A percentile compares a stretch with the other conserved stretches of the same genome.
phyloP scores from a whole-genome alignment of 2,113 vertebrate genomes.

The Leptodactylus fuscus region DNA sequence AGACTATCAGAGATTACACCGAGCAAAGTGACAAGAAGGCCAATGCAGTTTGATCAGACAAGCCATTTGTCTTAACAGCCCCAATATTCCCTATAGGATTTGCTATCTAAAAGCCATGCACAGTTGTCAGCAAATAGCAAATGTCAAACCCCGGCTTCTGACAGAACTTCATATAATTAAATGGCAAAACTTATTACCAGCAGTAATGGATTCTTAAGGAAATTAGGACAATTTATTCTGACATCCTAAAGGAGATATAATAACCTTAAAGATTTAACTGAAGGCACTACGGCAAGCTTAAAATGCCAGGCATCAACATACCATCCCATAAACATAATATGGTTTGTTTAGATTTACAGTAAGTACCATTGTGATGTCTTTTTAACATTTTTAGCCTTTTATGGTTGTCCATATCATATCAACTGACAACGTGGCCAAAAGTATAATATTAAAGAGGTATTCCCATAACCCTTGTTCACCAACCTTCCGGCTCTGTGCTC shows the following conservation, averaged over 20 bases:
- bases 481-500: no score
- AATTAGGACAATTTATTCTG: slow-evolving; percentile 44
- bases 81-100: slow-evolving; percentile 31
- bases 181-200: slow-evolving; percentile 30
- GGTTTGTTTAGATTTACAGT: not conserved
- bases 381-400: no score
- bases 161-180: slow-evolving; percentile 44
- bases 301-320: not conserved
- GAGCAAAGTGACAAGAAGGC: slow-evolving; percentile 32
- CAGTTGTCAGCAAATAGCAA: slow-evolving; percentile 49
- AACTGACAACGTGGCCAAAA: not conserved
- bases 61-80: slow-evolving; percentile 44
- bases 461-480: no score
- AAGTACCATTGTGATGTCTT: no score
- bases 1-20: slow-evolving; percentile 27
- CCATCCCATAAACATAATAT: not conserved
- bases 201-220: slow-evolving; percentile 31
- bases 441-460: no score
- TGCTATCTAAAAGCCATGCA: slow-evolving; percentile 31
- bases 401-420: not conserved
- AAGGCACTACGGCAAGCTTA: not conserved
- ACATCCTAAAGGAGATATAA: slow-evolving; percentile 15
- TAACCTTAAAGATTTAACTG: not conserved
- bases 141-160: slow-evolving; percentile 45
- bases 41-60: slow-evolving; percentile 16